These are phyloP conservation scores for Bubo scandiacus DNA, from an alignment of 2,113 vertebrate genomes.

Conservation along the genomic window DNA sequence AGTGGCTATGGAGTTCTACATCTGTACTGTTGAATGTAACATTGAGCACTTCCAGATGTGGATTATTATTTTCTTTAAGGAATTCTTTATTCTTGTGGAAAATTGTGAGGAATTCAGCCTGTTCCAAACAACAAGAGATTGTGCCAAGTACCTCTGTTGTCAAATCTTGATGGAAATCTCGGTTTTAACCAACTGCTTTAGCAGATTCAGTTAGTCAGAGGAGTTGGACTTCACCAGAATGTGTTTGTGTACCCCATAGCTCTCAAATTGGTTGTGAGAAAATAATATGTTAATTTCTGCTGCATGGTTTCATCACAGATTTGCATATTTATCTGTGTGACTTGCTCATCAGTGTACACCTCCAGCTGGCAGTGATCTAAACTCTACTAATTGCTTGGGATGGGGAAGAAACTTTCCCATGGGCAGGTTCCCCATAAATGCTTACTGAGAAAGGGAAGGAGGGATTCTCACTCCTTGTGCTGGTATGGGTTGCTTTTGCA, in stretches of 20 bases:
- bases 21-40: not conserved
- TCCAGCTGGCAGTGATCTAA: not conserved
- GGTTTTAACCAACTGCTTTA: not conserved
- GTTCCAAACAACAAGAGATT: not conserved
- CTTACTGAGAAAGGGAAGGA: not conserved
- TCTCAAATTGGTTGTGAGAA: not conserved
- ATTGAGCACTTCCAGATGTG: slow-evolving; percentile 41
- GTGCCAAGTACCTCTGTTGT: not conserved
- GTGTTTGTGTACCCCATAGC: not conserved
- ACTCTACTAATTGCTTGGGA: not conserved
- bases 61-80: slow-evolving; percentile 15
- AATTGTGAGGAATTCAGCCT: not conserved
- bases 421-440: not conserved
- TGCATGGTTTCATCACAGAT: not conserved
- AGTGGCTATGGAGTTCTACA: slow-evolving; percentile 13
- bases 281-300: not conserved
- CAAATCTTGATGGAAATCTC: not conserved
- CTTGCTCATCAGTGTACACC: not conserved
- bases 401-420: not conserved
- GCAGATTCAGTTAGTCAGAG: not conserved
- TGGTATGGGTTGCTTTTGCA: not conserved
- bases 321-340: not conserved
- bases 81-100: slow-evolving; percentile 33
- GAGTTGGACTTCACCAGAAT: not conserved
- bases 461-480: not conserved